Conservation (phyloP, 2,888 invertebrate genomes). For the Cataglyphis cursor region DNA sequence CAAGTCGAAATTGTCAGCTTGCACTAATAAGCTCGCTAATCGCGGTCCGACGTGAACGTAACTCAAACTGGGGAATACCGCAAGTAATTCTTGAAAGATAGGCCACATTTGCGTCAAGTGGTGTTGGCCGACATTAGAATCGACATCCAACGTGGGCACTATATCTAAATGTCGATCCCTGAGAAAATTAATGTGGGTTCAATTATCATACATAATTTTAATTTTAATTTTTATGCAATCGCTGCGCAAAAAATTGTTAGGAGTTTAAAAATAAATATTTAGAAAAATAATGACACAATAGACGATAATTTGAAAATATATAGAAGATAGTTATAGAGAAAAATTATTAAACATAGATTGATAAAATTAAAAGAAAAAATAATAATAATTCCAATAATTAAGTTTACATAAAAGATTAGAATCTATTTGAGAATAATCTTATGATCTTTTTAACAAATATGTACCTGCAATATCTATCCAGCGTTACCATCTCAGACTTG, state of each 20-base stretch:
- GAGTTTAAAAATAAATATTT: background rate
- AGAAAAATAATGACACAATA: conserved; percentile 23
- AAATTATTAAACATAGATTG: background rate
- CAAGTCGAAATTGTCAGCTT: conserved; percentile 84
- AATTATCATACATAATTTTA: background rate
- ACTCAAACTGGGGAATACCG: conserved; percentile 88
- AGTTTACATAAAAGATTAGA: background rate
- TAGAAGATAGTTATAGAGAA: background rate
- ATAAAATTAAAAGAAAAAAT: conserved; percentile 12
- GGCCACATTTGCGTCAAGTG: conserved; percentile 88
- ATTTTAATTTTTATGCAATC: background rate
- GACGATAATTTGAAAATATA: background rate
- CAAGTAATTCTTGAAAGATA: conserved; percentile 87
- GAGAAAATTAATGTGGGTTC: conserved; percentile 48
- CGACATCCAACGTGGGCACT: conserved; percentile 88
- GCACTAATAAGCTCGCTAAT: conserved; percentile 88
- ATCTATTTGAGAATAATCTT: background rate
- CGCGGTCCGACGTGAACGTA: conserved; percentile 89
- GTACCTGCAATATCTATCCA: conserved; percentile 88
- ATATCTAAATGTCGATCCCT: conserved; percentile 87
- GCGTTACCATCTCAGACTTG: conserved; percentile 88
- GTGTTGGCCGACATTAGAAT: conserved; percentile 87
- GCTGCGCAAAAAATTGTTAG: background rate
- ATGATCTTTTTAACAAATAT: background rate
- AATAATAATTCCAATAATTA: conserved; percentile 11